Conservation (phyloP, 2,113 vertebrate genomes). For the Herpetotheres cachinnans region DNA sequence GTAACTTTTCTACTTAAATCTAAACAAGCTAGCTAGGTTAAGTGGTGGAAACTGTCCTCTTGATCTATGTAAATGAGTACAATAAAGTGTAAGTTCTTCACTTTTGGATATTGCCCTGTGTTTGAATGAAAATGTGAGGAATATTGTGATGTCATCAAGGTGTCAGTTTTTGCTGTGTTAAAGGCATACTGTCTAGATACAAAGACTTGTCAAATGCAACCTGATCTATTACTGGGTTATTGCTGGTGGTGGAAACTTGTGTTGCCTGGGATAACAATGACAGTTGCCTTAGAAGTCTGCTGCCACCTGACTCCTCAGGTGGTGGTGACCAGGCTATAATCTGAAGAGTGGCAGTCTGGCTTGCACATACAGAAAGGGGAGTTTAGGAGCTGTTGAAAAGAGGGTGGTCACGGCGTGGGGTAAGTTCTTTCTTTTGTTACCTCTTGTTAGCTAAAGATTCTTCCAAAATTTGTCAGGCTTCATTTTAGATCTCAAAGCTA, state of each 20-base stretch:
- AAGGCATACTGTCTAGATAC: neutral
- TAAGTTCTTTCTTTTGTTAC: neutral
- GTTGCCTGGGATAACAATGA: neutral
- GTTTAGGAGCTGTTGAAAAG: neutral
- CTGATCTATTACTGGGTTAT: neutral
- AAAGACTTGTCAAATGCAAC: neutral
- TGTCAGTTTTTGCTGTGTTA: neutral
- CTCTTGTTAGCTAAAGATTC: neutral
- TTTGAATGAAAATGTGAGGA: neutral
- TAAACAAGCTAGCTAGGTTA: slow-evolving; percentile 34
- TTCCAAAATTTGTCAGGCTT: neutral
- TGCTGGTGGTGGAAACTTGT: neutral
- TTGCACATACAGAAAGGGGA: neutral
- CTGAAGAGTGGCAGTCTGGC: neutral
- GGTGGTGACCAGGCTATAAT: neutral
- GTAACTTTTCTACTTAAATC: slow-evolving; percentile 68
- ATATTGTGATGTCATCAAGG: neutral
- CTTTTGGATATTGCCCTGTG: neutral
- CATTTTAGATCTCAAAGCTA: neutral
- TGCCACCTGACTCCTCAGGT: neutral
- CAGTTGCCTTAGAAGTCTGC: neutral
- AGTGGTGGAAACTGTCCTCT: slow-evolving; percentile 13
- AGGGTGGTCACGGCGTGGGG: neutral
- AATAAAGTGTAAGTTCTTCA: slow-evolving; percentile 71
- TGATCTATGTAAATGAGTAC: slow-evolving; percentile 54